Evolutionary conservation across 2,113 vertebrate genomes (phyloP), one percentile per base, ranked within the genome.

Genomic region (Odobenus rosmarus): DNA sequence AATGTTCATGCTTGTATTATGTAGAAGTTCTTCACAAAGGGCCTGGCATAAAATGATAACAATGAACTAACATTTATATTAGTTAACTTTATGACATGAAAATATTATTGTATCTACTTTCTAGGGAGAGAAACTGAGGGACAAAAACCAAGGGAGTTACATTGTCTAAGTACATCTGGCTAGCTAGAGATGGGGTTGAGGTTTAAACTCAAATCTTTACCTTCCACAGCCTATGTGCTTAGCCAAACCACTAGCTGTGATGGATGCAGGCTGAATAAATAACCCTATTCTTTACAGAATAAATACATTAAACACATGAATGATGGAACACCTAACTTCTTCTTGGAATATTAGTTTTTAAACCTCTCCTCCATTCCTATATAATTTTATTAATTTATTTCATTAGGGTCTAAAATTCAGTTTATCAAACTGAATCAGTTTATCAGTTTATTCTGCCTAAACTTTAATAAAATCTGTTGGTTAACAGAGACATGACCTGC

Each of bases 331-430:
- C 0, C 31, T 2, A 81, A 59, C 23, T 77, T 51, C 24, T 71
- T 55, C 49, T 90, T 87, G 16, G 55, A 94, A 64, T 36, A 90
- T 1, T 39, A 42, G 42, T 82, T 90, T 85, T 76, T 88, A 88
- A 88, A 79, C 18, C 33, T 80, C 36, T 51, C 61, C 53, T 79
- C 53, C 26, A 85, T 39, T 64, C 69, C 55, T 84, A 79, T 49
- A 28, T 64, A 88, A 77, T 92, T 96, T 72, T 92, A 62, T 72
- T 64, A 83, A 31, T 55, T 84, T 82, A 95, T 59, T 57, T 59
- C 59, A 55, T 55, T 31, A 92, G 23, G 59, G 12, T 82, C 49
- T 51, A 10, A 31, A 67, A 82, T 59, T 55, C 28, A 95, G 62
- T 53, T 90, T 81, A 69, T 69, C 67, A 69, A 36, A 69, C 33